Conservation (phyloP, 2,888 invertebrate species). For the Lithophane semibrunnea region DNA sequence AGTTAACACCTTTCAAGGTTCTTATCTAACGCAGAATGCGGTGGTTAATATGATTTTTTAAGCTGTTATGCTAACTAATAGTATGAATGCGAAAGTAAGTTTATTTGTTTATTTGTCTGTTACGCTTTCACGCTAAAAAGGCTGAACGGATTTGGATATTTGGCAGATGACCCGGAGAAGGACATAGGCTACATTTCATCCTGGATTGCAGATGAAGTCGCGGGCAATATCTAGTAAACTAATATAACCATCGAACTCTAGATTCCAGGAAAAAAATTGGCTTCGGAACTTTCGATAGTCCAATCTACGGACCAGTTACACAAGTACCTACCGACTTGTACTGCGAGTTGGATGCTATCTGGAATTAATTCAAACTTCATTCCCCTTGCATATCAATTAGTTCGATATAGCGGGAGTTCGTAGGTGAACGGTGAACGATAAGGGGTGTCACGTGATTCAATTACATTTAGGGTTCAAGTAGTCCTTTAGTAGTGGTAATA, state of each 20-base stretch:
- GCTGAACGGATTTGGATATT: too few species aligned
- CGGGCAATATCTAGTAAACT: not conserved
- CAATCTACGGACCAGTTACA: conserved; percentile 24
- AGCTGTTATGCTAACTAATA: too few species aligned
- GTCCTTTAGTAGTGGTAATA: not conserved
- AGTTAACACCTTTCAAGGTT: not conserved
- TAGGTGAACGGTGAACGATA: conserved; percentile 64
- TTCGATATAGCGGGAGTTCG: conserved; percentile 68
- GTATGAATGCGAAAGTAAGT: too few species aligned
- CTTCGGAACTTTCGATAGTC: not conserved
- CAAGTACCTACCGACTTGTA: conserved; percentile 27
- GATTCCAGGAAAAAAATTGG: not conserved
- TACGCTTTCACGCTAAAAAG: too few species aligned
- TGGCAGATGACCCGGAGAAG: too few species aligned
- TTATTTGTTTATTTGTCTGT: too few species aligned
- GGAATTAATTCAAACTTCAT: conserved; percentile 79
- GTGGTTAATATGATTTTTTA: not conserved
- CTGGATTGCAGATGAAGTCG: too few species aligned
- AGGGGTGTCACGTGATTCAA: conserved; percentile 67
- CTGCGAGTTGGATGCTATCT: conserved; percentile 68
- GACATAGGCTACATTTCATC: too few species aligned
- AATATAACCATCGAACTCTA: not conserved
- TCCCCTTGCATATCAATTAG: conserved; percentile 79
- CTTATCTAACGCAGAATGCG: not conserved
- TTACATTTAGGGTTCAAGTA: conserved; percentile 46